These are phyloP conservation scores for Spilarctia lutea DNA, from an alignment of 2,888 invertebrate species.

Conservation along the genomic window DNA sequence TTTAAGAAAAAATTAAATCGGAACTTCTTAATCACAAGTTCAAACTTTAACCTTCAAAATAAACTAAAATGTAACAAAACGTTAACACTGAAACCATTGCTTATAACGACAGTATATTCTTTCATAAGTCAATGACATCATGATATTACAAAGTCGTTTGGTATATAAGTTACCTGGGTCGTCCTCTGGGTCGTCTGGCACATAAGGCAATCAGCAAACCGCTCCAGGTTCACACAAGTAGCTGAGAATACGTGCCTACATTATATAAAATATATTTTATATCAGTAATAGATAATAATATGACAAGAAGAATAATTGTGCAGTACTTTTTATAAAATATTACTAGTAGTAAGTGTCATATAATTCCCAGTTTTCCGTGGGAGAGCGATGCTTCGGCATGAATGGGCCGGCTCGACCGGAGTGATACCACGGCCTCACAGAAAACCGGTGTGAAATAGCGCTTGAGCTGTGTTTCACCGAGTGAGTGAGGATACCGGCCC, in stretches of 20 bases:
- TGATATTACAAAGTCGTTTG: background rate
- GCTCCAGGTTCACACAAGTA: background rate
- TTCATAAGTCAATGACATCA: constrained; percentile 14
- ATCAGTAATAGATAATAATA: no score
- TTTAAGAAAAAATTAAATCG: background rate
- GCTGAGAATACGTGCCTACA: no score
- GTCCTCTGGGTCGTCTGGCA: constrained; percentile 17
- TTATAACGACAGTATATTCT: constrained; percentile 7
- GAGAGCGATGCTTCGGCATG: no score
- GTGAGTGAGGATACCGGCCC: no score
- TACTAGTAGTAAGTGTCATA: background rate
- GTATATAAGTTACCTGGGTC: no score
- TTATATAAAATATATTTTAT: no score
- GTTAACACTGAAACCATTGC: background rate
- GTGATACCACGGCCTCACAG: no score
- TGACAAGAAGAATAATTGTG: no score
- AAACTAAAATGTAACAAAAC: background rate
- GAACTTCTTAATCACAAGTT: background rate
- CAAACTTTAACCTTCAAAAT: background rate
- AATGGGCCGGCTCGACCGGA: no score
- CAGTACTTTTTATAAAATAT: background rate
- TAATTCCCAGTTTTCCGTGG: no score
- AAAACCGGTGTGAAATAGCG: no score
- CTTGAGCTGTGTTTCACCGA: no score
- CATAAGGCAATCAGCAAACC: constrained; percentile 6